Percentiles rank a stretch among this genome's conserved stretches.
Conservation (phyloP, 2,113 vertebrate species). For the Cisticola juncidis region DNA sequence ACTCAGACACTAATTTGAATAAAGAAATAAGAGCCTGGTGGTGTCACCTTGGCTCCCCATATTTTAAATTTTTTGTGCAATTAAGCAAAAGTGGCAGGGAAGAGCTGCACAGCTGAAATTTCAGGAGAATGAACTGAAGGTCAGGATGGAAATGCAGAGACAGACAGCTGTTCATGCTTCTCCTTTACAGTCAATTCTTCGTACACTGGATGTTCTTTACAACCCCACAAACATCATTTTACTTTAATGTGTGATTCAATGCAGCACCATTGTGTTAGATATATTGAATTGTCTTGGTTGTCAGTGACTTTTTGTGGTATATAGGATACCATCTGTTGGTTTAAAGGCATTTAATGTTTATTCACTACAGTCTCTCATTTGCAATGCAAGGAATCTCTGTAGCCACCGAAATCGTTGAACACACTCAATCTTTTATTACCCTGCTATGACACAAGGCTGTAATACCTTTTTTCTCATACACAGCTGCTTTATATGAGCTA, state of each 20-base stretch:
- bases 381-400: conserved; percentile 54
- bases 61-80: background rate
- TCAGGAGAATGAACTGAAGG: conserved; percentile 43
- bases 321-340: conserved; percentile 68
- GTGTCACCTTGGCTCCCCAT: background rate
- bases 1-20: background rate
- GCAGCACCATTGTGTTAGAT: conserved; percentile 60
- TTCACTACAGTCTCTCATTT: conserved; percentile 48
- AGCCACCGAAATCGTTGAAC: conserved; percentile 53
- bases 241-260: conserved; percentile 62
- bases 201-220: conserved; percentile 36
- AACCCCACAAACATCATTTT: conserved; percentile 40
- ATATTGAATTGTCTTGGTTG: conserved; percentile 56
- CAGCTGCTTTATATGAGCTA: conserved; percentile 9
- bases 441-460: background rate
- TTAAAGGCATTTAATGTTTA: conserved; percentile 66
- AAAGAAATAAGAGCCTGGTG: background rate
- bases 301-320: conserved; percentile 61
- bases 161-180: conserved; percentile 46
- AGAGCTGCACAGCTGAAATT: conserved; percentile 13
- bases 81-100: conserved; percentile 21
- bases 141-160: conserved; percentile 40
- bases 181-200: conserved; percentile 39
- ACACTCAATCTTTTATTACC: conserved; percentile 49
- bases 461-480: background rate